Conservation (phyloP, 2,888 invertebrate species). For the Lissocephala sabroskyi region DNA sequence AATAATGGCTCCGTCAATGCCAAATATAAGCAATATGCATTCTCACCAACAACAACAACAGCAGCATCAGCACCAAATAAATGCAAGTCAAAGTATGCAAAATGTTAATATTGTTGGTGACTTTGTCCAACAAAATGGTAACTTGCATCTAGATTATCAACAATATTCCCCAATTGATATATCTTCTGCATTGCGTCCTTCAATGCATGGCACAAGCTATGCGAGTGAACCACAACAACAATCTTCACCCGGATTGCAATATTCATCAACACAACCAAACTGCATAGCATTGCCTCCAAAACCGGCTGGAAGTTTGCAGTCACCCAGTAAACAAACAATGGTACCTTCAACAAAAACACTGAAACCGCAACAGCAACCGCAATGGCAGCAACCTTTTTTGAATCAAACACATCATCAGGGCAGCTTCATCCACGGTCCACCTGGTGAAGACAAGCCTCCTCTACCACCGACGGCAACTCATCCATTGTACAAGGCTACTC, state of each 20-base stretch:
- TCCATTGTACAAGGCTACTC: slow-evolving; percentile 76
- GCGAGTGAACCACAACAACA: neutral
- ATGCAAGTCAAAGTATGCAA: slow-evolving; percentile 72
- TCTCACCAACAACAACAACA: slow-evolving; percentile 43
- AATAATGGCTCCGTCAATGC: slow-evolving; percentile 73
- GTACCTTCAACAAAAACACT: slow-evolving; percentile 36
- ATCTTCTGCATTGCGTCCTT: slow-evolving; percentile 37
- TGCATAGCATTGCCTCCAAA: slow-evolving; percentile 65
- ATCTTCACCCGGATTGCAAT: slow-evolving; percentile 21
- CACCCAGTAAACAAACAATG: slow-evolving; percentile 69
- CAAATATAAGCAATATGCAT: slow-evolving; percentile 70
- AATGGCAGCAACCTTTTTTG: slow-evolving; percentile 21
- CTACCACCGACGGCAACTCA: slow-evolving; percentile 81
- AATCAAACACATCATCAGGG: slow-evolving; percentile 28
- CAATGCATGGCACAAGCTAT: slow-evolving; percentile 76
- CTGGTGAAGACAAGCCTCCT: slow-evolving; percentile 74
- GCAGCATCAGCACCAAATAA: slow-evolving; percentile 44
- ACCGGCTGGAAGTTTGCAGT: slow-evolving; percentile 52
- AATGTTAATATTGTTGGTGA: slow-evolving; percentile 62
- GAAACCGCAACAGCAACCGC: slow-evolving; percentile 42
- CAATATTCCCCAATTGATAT: slow-evolving; percentile 43
- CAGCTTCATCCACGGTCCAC: slow-evolving; percentile 21
- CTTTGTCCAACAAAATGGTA: slow-evolving; percentile 44
- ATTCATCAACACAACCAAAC: slow-evolving; percentile 63
- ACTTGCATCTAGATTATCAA: slow-evolving; percentile 35